Conservation (phyloP, 30 jellyfish, hydroid and myxozoan species). For the Pelagia noctiluca region DNA sequence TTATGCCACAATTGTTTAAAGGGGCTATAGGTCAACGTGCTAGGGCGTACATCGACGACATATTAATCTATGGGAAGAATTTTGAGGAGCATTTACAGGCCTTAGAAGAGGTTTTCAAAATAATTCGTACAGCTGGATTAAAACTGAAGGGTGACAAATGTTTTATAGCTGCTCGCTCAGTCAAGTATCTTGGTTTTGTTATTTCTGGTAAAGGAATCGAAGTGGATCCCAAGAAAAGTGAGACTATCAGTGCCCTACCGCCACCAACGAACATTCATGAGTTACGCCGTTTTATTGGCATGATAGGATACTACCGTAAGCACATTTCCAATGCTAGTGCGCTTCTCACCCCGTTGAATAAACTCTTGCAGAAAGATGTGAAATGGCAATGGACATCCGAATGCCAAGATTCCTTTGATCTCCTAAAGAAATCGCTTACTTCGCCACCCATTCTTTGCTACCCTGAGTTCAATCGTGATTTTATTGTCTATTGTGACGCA, state of each 20-base stretch:
- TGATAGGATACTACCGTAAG: conserved; percentile 9
- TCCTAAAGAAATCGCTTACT: not conserved
- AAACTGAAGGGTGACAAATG: conserved; percentile 1
- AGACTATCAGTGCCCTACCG: not conserved
- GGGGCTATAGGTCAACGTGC: not conserved
- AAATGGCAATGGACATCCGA: conserved; percentile 31
- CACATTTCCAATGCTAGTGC: not conserved
- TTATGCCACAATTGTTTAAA: not conserved
- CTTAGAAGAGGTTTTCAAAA: conserved; percentile 1
- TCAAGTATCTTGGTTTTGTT: conserved; percentile 4
- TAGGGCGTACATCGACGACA: not conserved
- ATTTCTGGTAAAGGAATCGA: not conserved
- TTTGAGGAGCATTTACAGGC: conserved; percentile 12
- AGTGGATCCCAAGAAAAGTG: not conserved
- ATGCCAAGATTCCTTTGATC: not conserved
- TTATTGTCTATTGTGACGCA: conserved; percentile 20
- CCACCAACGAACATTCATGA: conserved; percentile 6
- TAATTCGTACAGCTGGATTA: not conserved
- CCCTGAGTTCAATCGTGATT: not conserved
- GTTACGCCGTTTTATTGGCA: conserved; percentile 12
- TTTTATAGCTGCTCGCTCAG: not conserved
- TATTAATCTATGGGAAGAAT: not conserved
- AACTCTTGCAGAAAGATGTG: conserved; percentile 7
- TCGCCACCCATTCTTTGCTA: conserved; percentile 10
- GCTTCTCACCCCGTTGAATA: not conserved